Base-by-base conservation (phyloP, 2,113 vertebrate species). In the Sigmodon hispidus region DNA sequence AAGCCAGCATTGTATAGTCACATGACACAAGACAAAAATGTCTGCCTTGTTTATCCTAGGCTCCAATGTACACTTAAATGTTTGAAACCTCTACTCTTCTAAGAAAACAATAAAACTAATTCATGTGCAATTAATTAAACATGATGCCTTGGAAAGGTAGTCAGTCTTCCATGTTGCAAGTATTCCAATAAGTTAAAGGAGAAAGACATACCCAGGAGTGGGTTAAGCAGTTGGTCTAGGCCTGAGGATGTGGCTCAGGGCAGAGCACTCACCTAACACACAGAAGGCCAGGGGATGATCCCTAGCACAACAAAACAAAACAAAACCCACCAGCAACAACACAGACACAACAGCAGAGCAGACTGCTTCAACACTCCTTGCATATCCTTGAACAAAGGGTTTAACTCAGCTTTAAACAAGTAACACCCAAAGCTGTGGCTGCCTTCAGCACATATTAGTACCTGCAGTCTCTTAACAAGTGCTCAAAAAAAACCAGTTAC, bases 21-120 rank as follows among this genome's bases (percentile, higher is more conserved):
- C 10, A 73, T 31, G 70, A 72, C 59, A 57, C 19, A 61, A 91
- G 8, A 17, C 5, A 40, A 7, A 11, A 77, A 43, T 36, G 45
- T 63, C 93, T 36, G 63, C 50, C 93, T 65, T 81, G 52, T 45
- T 89, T 45, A 89, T n/a, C 36, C 67, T 6, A 89, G n/a, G 87
- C 48, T 52, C 34, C 50, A n/a, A n/a, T n/a, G 48, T 31, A n/a
- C n/a, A n/a, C n/a, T n/a, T 6, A 93, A 94, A 84, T 76, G 7
- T 94, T 36, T 93, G 34, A 70, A 57, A 69, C 75, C 79, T 75
- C 55, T 81, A 94, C n/a, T 92, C 59, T n/a, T 97, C 84, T 61
- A 84, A 79, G 36, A 70, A 73, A 95, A 87, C 59, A 22, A 93
- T 63, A 34, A 91, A 84, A 65, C 79, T 67, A 67, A 77, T 34